Conservation (phyloP, 1,140 invertebrate genomes). For the Hirudo medicinalis region DNA sequence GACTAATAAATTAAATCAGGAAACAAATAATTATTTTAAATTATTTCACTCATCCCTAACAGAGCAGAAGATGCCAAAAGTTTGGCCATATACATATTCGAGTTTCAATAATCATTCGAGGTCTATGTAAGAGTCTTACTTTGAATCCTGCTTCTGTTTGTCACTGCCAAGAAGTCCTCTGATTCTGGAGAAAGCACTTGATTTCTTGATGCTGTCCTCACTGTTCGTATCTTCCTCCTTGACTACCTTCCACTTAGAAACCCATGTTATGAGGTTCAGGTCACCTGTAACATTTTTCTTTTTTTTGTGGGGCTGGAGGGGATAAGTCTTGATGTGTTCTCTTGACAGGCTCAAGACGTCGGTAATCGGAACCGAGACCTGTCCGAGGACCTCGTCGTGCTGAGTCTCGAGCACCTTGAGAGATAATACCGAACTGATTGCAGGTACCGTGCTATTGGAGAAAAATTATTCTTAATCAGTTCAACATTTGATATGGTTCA, state of each 20-base stretch:
- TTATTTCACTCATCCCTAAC: too few relatives aligned
- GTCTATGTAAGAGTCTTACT: too few relatives aligned
- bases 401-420: not conserved
- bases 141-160: too few relatives aligned
- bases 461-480: not conserved
- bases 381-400: not conserved
- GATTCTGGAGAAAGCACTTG: constrained; percentile 1
- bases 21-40: too few relatives aligned
- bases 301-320: constrained; percentile 1
- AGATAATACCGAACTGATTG: not conserved
- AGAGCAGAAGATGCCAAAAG: too few relatives aligned
- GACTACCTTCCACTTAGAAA: not conserved
- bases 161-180: not conserved
- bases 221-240: constrained; percentile 1
- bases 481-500: not conserved
- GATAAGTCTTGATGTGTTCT: constrained; percentile 2
- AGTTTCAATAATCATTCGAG: too few relatives aligned
- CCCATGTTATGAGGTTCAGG: not conserved
- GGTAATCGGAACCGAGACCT: not conserved
- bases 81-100: too few relatives aligned
- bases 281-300: not conserved
- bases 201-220: constrained; percentile 1
- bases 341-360: not conserved
- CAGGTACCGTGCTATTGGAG: not conserved
- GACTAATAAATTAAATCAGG: too few relatives aligned